phyloP scores from a whole-genome alignment of 1,140 invertebrate species.

The Drosophila punjabiensis region DNA sequence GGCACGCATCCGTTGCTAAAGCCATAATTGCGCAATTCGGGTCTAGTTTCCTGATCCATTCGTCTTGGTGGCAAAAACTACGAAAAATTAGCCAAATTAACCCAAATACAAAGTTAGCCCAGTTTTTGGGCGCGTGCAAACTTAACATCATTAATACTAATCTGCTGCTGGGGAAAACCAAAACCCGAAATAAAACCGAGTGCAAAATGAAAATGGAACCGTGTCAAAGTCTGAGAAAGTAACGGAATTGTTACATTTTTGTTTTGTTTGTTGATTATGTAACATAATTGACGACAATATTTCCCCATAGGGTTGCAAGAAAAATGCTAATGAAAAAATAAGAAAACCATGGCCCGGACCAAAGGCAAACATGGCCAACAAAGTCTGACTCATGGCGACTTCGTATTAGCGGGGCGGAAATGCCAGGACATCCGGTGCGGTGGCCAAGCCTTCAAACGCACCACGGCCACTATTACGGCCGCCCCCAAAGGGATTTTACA shows the following conservation, averaged over 20 bases:
- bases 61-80: conserved; percentile 35
- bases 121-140: conserved; percentile 57
- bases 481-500: conserved; percentile 6
- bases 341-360: conserved; percentile 25
- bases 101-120: conserved; percentile 51
- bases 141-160: conserved; percentile 70
- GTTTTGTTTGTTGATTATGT: conserved; percentile 59
- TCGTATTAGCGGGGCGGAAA: conserved; percentile 70
- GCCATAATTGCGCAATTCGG: conserved; percentile 37
- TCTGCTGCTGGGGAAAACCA: conserved; percentile 48
- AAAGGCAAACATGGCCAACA: conserved; percentile 28
- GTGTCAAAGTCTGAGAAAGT: conserved; percentile 50
- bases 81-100: conserved; percentile 57
- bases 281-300: conserved; percentile 78
- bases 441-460: conserved; percentile 54
- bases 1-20: conserved; percentile 36
- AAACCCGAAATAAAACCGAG: conserved; percentile 19
- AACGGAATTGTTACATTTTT: conserved; percentile 39
- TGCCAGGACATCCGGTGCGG: conserved; percentile 71
- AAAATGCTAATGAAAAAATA: conserved; percentile 74
- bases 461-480: conserved; percentile 4
- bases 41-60: conserved; percentile 41
- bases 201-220: conserved; percentile 38
- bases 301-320: conserved; percentile 62
- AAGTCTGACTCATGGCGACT: conserved; percentile 62